Base-by-base conservation (phyloP, 2,113 vertebrate genomes). In the Centrocercus urophasianus region DNA sequence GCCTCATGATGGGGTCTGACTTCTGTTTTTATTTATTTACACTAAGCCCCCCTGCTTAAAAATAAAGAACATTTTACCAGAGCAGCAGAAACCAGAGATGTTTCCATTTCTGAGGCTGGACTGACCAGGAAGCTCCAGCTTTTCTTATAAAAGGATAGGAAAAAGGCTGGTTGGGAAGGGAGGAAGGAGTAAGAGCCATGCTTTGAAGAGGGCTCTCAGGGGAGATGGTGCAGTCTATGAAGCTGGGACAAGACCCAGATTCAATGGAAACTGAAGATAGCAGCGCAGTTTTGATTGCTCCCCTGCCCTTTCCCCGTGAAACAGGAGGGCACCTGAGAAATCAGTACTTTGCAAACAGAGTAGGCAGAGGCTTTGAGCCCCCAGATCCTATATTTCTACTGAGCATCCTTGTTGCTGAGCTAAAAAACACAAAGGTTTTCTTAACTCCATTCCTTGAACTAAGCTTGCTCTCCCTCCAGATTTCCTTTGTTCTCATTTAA, bases 401-500 rank as follows among this genome's bases (percentile, higher is more conserved):
- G 10, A 22, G 36, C 24, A 22, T 43, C 59, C 65, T 88, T 57
- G 45, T 38, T 65, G 30, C n/a, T 89, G 34, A 48, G n/a, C 27
- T 79, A 34, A 32, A 75, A 61, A 75, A 28, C 17, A 71, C 36
- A 27, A 0, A 1, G 25, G n/a, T 40, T 81, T 82, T 77, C 28
- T 82, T 73, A 59, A 32, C 65, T 89, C 40, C 10, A 22, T 77
- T 45, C 50, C 38, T 59, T 0, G 0, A 83, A 64, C 30, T 72
- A 81, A 32, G 48, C 27, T 77, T 90, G 60, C 30, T 50, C 10
- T 91, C 32, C 54, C 50, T 86, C 61, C 84, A 91, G 75, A 74
- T 89, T 88, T 88, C 76, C 85, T 88, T 78, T 93, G 93, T 34
- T 95, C 85, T 91, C 82, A 77, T 91, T 86, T 91, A 45, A 65